Evolutionary conservation across 2,888 invertebrate species (phyloP), one percentile per base, ranked within the genome.

Genomic region (Drosophila suboccidentalis): DNA sequence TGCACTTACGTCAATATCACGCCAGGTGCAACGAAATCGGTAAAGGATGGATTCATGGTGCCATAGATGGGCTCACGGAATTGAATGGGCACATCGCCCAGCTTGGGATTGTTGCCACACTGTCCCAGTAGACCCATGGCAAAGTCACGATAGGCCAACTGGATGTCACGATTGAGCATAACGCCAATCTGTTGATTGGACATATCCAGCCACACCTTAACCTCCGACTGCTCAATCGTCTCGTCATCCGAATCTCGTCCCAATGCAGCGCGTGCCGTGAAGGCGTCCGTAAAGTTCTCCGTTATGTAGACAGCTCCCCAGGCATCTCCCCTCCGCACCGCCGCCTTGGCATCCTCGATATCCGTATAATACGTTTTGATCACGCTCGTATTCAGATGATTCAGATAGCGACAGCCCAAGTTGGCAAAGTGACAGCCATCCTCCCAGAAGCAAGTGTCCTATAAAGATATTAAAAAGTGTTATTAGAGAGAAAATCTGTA

Each of bases 1-100:
- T 19, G 6, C 3, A 94, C 96, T 95, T 93, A 97, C 97, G 97
- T 97, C 80, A 98, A 93, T 87, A 98, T 98, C 73, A 98, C 97
- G 79, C 98, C 98, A 46, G 98, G 98, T 13, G 98, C 98, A 70
- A 98, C 98, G 93, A 98, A 98, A 93, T 98, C 98, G 0, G 98
- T 98, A 91, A 98, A 98, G 13, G 97, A 97, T 3, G 98, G 98
- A 91, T 97, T 96, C 92, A 95, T 96, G 65, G 96, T 95, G 58
- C 97, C 98, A 92, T 97, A 98, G 90, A 98, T 96, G 44, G 98
- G 97, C 71, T 97, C 95, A 90, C 96, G 95, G 93, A 97, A 97
- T 93, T 97, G 96, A 84, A 97, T 97, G 13, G 97, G 97, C 77
- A 97, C 96, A 93, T 97, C 97, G 15, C 97, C 97, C 36, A 98